Conservation (phyloP, 1,140 invertebrate species). For the Drosophila elegans region DNA sequence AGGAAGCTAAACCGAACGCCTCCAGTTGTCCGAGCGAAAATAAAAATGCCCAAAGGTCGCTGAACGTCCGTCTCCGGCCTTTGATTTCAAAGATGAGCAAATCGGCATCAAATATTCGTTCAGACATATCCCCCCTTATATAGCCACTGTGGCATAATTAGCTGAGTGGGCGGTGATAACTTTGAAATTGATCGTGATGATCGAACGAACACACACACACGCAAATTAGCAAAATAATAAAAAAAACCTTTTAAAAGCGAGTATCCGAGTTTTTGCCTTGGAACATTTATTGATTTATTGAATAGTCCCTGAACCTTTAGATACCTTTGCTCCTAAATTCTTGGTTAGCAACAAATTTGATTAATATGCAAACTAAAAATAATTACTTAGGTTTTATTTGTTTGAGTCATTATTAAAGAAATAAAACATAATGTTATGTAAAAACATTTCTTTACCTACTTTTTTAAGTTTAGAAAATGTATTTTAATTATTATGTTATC, state of each 20-base stretch:
- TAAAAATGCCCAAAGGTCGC: constrained; percentile 60
- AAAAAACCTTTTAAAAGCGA: constrained; percentile 10
- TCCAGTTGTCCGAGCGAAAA: constrained; percentile 17
- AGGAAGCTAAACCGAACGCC: constrained; percentile 54
- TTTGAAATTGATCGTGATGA: constrained; percentile 53
- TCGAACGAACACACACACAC: constrained; percentile 3
- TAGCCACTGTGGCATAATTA: constrained; percentile 40
- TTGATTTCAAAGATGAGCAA: constrained; percentile 49
- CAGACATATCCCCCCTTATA: constrained; percentile 45
- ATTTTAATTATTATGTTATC: too few relatives aligned
- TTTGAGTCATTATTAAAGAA: too few relatives aligned
- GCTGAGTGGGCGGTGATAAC: constrained; percentile 49
- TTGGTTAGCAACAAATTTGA: not conserved
- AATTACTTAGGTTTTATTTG: too few relatives aligned
- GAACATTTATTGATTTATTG: constrained; percentile 25
- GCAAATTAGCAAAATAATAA: not conserved
- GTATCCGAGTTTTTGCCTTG: constrained; percentile 30
- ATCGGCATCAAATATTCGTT: constrained; percentile 18
- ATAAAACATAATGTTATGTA: too few relatives aligned
- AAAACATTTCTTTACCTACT: too few relatives aligned
- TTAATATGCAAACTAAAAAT: too few relatives aligned
- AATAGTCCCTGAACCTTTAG: constrained; percentile 38
- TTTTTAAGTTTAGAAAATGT: too few relatives aligned
- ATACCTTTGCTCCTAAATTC: constrained; percentile 21
- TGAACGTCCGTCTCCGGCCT: constrained; percentile 62